Evolutionary conservation across 2,888 invertebrate genomes (phyloP).

Genomic region (Synanthedon formicaeformis): DNA sequence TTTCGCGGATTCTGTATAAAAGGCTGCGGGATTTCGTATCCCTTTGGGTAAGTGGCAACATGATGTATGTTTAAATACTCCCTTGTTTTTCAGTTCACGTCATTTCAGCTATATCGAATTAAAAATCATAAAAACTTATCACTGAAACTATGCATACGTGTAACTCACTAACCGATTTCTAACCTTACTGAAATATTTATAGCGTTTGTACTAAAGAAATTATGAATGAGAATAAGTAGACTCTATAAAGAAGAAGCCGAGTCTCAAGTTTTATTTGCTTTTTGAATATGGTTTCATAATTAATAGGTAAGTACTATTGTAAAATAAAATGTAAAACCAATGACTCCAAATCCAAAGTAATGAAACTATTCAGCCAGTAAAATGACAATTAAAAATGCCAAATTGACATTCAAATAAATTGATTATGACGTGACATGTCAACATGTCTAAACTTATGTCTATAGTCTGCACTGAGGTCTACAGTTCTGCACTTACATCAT

Average conservation of each 20-base stretch:
- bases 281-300: constrained; percentile 14
- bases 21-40: constrained; percentile 73
- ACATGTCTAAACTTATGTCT: too few species aligned
- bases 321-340: constrained; percentile 8
- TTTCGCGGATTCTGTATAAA: constrained; percentile 77
- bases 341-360: not conserved
- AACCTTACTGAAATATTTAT: constrained; percentile 35
- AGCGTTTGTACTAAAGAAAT: constrained; percentile 3
- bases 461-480: too few species aligned
- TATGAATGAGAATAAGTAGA: constrained; percentile 8
- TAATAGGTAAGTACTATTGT: constrained; percentile 12
- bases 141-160: constrained; percentile 61
- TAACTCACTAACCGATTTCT: constrained; percentile 49
- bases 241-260: constrained; percentile 12
- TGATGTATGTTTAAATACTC: constrained; percentile 34
- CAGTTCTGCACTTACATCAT: too few species aligned
- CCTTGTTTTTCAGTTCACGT: constrained; percentile 33
- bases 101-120: constrained; percentile 45
- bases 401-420: too few species aligned
- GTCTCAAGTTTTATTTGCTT: constrained; percentile 14
- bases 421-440: too few species aligned
- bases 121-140: constrained; percentile 34
- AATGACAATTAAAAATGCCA: not conserved
- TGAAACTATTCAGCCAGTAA: too few species aligned
- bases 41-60: constrained; percentile 83